Evolutionary conservation across 2,888 invertebrate genomes (phyloP), one percentile per base, ranked within the genome.

Genomic region (Agonopterix heracliana): DNA sequence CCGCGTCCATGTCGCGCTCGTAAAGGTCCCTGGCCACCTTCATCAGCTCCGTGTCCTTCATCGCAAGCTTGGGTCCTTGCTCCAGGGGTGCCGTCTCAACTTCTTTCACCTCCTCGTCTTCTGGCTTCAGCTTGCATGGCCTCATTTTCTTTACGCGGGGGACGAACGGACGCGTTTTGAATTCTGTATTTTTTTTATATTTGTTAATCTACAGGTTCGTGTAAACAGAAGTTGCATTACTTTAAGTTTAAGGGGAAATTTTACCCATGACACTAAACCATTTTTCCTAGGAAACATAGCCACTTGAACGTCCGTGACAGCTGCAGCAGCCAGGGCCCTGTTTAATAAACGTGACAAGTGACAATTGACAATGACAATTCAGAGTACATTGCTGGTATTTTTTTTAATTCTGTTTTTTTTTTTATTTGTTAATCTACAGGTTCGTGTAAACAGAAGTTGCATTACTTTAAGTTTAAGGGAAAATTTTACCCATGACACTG

Each of bases 31-130:
- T 58, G 2, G 87, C 87, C 13, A 71, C 54, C 58, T 81, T 85
- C 85, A 88, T 87, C 10, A 87, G 71, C 64, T 86, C 87, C 0
- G 87, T 86, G 50, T 87, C 87, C 48, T 83, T 81, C 56, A 87
- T 75, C 11, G 79, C 81, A n/a, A 87, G 71, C 54, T 79, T 81
- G 4, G 69, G 59, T 0, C 60, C 57, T n/a, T 45, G 45, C 11
- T 34, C 12, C 61, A 55, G 0, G 63, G 54, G 0, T 38, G 57
- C 48, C 1, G 54, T 45, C 0, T 57, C 54, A 9, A 53, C 55
- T 26, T 65, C 65, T 9, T 63, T 60, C 2, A 50, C 57, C 3
- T 49, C 61, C 3, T 58, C 2, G 57, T 59, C 1, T 2, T 9
- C 17, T 1, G 55, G 64, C 14, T 61, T 52, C 2, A 59, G 50